Evolutionary conservation across 2,888 invertebrate genomes (phyloP).

Genomic region (Busseola fusca): DNA sequence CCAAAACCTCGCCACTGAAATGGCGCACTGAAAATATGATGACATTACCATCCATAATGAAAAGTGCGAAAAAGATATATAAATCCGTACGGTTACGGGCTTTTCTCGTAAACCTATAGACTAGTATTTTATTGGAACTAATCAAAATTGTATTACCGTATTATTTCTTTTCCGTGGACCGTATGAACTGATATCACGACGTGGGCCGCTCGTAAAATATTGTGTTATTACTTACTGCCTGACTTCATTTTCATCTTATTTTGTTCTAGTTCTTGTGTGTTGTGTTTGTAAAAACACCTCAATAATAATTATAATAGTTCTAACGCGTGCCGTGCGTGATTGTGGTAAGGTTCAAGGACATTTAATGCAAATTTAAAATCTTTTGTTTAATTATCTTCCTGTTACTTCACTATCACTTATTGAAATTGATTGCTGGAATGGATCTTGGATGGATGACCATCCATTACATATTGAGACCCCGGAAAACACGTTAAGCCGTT

Average conservation of each 20-base stretch:
- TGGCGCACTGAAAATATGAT: not conserved
- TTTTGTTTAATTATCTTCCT: no score
- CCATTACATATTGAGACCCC: not conserved
- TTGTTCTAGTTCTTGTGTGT: constrained; percentile 17
- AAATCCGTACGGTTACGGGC: constrained; percentile 10
- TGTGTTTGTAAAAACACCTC: not conserved
- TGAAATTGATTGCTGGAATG: not conserved
- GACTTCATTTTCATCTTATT: constrained; percentile 35
- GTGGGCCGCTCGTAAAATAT: constrained; percentile 67
- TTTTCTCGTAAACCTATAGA: constrained; percentile 56
- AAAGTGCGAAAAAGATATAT: constrained; percentile 8
- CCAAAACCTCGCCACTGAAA: not conserved
- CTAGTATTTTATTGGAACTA: constrained; percentile 69
- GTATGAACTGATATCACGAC: constrained; percentile 68
- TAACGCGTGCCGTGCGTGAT: not conserved
- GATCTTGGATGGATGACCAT: not conserved
- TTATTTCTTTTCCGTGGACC: constrained; percentile 68
- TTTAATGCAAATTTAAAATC: no score
- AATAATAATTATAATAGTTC: not conserved
- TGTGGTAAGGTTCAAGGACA: not conserved
- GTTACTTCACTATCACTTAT: not conserved
- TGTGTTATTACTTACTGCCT: constrained; percentile 47
- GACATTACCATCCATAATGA: not conserved
- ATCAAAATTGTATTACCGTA: constrained; percentile 74
- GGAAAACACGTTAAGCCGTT: not conserved